Percentiles rank a stretch among this genome's conserved stretches.
Conservation (phyloP, 2,888 invertebrate genomes). For the Andrena chrysosceles region DNA sequence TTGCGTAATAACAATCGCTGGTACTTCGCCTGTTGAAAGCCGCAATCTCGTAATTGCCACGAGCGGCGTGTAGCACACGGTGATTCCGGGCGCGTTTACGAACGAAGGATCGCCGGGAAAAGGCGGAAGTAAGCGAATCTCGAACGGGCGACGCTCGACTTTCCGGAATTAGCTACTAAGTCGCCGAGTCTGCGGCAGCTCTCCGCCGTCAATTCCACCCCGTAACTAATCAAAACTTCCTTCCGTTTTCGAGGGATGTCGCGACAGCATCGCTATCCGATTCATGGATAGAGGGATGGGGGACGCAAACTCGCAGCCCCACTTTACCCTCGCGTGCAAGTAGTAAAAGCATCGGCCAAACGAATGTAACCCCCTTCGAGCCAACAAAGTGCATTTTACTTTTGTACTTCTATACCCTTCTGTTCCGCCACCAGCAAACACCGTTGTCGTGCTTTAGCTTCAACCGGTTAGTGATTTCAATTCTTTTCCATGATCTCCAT, state of each 20-base stretch:
- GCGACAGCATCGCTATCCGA: constrained; percentile 52
- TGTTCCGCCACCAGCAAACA: no score
- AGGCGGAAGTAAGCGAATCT: constrained; percentile 71
- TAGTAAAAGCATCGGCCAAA: no score
- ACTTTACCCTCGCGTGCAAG: no score
- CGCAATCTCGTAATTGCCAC: constrained; percentile 75
- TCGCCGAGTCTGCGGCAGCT: constrained; percentile 55
- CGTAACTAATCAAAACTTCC: constrained; percentile 79
- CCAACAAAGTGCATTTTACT: no score
- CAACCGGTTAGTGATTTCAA: background rate
- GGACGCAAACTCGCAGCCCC: background rate
- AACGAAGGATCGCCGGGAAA: constrained; percentile 22
- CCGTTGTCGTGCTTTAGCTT: background rate
- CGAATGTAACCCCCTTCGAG: no score
- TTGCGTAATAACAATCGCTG: constrained; percentile 71
- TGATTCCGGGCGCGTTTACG: constrained; percentile 3
- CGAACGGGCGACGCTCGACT: constrained; percentile 66
- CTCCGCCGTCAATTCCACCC: constrained; percentile 74
- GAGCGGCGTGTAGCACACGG: constrained; percentile 36
- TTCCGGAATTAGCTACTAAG: constrained; percentile 72
- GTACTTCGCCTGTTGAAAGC: constrained; percentile 72
- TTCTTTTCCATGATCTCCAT: background rate
- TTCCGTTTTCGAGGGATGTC: constrained; percentile 63
- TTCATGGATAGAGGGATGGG: constrained; percentile 19
- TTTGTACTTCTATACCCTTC: no score